Percentiles rank a stretch among this genome's conserved stretches.
phyloP scores from a whole-genome alignment of 2,113 vertebrate species.

The Verasper variegatus region DNA sequence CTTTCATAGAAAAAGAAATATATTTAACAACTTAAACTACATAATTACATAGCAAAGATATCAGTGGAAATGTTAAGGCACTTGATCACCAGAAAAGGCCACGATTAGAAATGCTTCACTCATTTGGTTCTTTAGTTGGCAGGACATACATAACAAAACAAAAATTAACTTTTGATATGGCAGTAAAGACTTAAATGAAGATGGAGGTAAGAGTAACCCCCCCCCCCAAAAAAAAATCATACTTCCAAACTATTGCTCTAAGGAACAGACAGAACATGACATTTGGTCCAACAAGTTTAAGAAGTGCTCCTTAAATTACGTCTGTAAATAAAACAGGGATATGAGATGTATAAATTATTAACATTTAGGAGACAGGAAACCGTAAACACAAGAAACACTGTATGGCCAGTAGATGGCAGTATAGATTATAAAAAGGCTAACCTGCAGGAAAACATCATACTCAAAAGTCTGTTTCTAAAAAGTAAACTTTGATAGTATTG shows the following conservation, averaged over 20 bases:
- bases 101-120: conserved; percentile 62
- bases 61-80: conserved; percentile 82
- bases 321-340: conserved; percentile 19
- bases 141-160: conserved; percentile 34
- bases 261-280: conserved; percentile 27
- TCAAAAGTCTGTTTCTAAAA: conserved; percentile 21
- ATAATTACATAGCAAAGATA: conserved; percentile 68
- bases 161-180: conserved; percentile 20
- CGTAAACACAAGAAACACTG: not conserved
- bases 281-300: conserved; percentile 71
- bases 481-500: conserved; percentile 32
- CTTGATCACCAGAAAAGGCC: conserved; percentile 72
- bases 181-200: conserved; percentile 42
- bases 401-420: conserved; percentile 75
- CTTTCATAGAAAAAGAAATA: conserved; percentile 78
- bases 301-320: conserved; percentile 47
- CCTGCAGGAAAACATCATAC: conserved; percentile 9
- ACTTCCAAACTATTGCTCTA: conserved; percentile 7
- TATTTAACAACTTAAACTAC: conserved; percentile 66
- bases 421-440: conserved; percentile 27
- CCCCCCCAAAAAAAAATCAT: conserved; percentile 7
- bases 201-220: conserved; percentile 39
- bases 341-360: conserved; percentile 48
- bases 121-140: conserved; percentile 74
- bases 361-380: conserved; percentile 10